Evolutionary conservation across 2,888 invertebrate genomes (phyloP).

Genomic region (Chrysopilus asiliformis): DNA sequence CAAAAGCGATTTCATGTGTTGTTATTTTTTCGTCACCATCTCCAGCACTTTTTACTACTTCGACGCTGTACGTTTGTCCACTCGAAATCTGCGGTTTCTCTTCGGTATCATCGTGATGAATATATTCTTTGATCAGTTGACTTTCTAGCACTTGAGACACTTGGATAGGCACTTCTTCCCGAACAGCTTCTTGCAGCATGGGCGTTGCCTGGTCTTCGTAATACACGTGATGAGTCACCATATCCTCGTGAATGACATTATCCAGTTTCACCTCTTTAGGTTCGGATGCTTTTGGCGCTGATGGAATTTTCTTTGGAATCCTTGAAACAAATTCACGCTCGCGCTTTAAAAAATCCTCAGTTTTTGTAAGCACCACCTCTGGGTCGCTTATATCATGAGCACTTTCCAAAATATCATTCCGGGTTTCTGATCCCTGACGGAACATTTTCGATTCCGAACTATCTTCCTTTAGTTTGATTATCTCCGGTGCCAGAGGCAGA

Average conservation of each 20-base stretch:
- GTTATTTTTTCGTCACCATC: constrained; percentile 10
- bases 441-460: constrained; percentile 23
- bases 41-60: constrained; percentile 14
- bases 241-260: not conserved
- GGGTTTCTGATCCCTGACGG: constrained; percentile 31
- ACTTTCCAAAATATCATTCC: constrained; percentile 29
- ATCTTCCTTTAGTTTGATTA: constrained; percentile 3
- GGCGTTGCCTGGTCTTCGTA: constrained; percentile 11
- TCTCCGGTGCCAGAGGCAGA: not conserved
- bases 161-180: constrained; percentile 19
- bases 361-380: constrained; percentile 1
- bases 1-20: constrained; percentile 9
- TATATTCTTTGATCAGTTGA: constrained; percentile 11
- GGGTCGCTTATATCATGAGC: constrained; percentile 15
- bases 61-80: constrained; percentile 15
- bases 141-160: constrained; percentile 13
- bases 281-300: not conserved
- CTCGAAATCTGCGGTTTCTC: constrained; percentile 14
- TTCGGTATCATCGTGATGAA: constrained; percentile 10
- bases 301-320: not conserved
- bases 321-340: not conserved
- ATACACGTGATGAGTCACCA: constrained; percentile 4
- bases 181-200: constrained; percentile 8
- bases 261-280: not conserved
- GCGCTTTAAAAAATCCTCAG: not conserved